These are phyloP conservation scores for Holcopasites calliopsidis DNA, from an alignment of 1,140 invertebrate species.

Conservation along the genomic window DNA sequence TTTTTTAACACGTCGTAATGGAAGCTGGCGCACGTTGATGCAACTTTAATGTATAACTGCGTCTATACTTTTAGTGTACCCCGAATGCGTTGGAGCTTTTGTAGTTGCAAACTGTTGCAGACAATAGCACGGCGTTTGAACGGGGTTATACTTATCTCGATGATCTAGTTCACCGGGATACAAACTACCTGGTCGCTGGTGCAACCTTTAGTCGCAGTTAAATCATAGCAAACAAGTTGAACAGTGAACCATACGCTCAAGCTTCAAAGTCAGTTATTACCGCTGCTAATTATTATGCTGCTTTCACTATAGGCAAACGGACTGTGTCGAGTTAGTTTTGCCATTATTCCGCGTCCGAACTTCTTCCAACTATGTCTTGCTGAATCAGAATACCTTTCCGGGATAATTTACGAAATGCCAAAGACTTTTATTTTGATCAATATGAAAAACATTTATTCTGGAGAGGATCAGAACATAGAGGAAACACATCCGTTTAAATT, in stretches of 20 bases:
- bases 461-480: too few species aligned
- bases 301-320: conserved; percentile 39
- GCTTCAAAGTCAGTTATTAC: conserved; percentile 41
- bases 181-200: background rate
- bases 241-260: conserved; percentile 37
- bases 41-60: background rate
- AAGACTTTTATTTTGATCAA: too few species aligned
- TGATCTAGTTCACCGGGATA: conserved; percentile 11
- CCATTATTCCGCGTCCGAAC: conserved; percentile 14
- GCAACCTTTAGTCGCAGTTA: conserved; percentile 28
- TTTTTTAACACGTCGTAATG: background rate
- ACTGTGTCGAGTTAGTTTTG: conserved; percentile 24
- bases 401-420: too few species aligned
- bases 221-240: conserved; percentile 39
- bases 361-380: conserved; percentile 11
- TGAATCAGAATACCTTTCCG: too few species aligned
- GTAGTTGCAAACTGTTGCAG: too few species aligned
- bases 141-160: conserved; percentile 24
- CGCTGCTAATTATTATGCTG: too few species aligned
- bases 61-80: too few species aligned
- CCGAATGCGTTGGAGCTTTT: too few species aligned
- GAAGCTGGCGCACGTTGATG: background rate
- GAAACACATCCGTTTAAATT: too few species aligned
- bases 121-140: background rate
- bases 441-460: too few species aligned